phyloP scores from a whole-genome alignment of 2,797 vertebrate genomes.

The Nyctalus aviator region DNA sequence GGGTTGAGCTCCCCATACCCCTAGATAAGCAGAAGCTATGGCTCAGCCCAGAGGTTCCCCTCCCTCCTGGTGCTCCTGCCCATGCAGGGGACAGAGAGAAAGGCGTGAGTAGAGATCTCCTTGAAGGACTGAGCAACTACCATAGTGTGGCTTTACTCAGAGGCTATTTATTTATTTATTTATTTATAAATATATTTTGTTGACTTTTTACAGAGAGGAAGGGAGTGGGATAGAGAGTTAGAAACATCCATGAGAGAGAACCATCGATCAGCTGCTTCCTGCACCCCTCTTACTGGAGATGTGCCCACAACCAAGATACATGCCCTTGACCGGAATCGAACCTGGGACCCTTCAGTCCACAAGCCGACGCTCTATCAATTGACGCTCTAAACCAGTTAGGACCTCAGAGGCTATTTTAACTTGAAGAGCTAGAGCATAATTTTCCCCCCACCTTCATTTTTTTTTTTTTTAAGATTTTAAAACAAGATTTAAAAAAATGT shows the following conservation, averaged over 20 bases:
- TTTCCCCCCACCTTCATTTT: not conserved
- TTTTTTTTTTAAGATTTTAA: slow-evolving; percentile 13
- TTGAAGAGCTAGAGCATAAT: not conserved
- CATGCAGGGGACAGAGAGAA: not conserved
- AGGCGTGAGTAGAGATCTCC: not conserved
- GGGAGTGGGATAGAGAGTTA: too few species aligned
- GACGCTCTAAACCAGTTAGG: too few species aligned
- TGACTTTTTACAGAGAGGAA: too few species aligned
- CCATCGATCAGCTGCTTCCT: too few species aligned
- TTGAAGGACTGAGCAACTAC: not conserved
- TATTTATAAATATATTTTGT: too few species aligned
- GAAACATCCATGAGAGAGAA: too few species aligned
- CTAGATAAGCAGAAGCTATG: not conserved
- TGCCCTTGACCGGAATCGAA: too few species aligned
- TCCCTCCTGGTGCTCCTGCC: not conserved
- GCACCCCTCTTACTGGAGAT: too few species aligned
- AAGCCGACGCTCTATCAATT: too few species aligned
- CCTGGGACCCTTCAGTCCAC: too few species aligned
- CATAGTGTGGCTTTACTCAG: not conserved
- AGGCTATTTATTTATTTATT: not conserved
- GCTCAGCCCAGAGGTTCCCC: not conserved
- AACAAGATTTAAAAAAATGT: not conserved
- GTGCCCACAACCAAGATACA: too few species aligned
- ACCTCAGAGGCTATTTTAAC: not conserved
- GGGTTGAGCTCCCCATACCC: not conserved